Evolutionary conservation across 2,113 vertebrate species (phyloP), one percentile per base, ranked within the genome.

Genomic region (Onychorhynchus coronatus): DNA sequence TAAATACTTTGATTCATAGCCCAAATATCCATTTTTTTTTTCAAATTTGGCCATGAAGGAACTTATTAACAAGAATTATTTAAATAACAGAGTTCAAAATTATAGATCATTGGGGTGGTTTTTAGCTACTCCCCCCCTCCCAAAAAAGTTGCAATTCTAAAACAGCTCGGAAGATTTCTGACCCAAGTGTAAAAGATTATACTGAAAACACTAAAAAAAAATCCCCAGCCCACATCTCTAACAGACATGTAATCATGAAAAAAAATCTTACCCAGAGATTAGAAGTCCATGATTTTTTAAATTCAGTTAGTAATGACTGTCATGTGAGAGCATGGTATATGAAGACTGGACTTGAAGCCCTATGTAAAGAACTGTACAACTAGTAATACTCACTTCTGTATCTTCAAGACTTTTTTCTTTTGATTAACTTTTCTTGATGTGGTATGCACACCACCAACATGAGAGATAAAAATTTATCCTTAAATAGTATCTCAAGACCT

Each of bases 11-110:
- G 46, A 89, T 59, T 92, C 76, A 89, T 47, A 71, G 77, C 20
- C 31, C 41, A 95, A 89, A 85, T 72, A 93, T n/a, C n/a, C n/a
- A n/a, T n/a, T n/a, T n/a, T n/a, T 61, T 89, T 88, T 93, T 92
- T 52, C 39, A 85, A 75, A 93, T 82, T 77, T 92, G 28, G 31
- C 58, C 52, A 75, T 72, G 77, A 87, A 95, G 68, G 31, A 84
- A 72, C 27, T 73, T 91, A 14, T 74, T 89, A 93, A 78, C 31
- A 83, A 68, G 39, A 68, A 31, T 50, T 87, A 91, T 92, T 92
- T 91, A 81, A 65, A 44, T 71, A 78, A 81, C 14, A 74, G 41
- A 12, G 35, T 91, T 94, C 68, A 94, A 91, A 95, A 73, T 28
- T 63, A 22, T 44, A 35, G 5, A 28, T 30, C 58, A 4, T 3